phyloP scores from a whole-genome alignment of 2,113 vertebrate genomes.

The Zingel zingel region DNA sequence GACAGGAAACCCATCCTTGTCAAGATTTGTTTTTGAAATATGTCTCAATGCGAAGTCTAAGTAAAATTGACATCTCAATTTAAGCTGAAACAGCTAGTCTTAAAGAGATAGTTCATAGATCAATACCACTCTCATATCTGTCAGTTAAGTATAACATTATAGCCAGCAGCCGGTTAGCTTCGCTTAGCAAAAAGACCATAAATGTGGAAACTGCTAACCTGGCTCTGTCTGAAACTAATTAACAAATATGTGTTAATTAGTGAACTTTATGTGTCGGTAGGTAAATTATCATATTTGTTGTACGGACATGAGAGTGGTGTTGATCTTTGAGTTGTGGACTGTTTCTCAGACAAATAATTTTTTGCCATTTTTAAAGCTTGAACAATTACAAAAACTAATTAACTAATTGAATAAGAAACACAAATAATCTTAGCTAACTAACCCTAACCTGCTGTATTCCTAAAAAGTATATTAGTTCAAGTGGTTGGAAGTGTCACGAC shows the following conservation, averaged over 20 bases:
- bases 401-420: not conserved
- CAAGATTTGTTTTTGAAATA: not conserved
- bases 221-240: not conserved
- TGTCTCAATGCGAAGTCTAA: not conserved
- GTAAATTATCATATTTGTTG: not conserved
- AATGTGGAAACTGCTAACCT: not conserved
- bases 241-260: not conserved
- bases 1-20: not conserved
- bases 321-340: not conserved
- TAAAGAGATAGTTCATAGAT: not conserved
- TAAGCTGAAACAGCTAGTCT: not conserved
- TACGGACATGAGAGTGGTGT: not conserved
- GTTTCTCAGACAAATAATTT: not conserved
- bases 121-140: not conserved
- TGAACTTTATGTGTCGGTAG: not conserved
- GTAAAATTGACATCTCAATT: not conserved
- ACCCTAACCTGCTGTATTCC: not conserved
- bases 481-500: constrained; percentile 44
- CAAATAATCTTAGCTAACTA: not conserved
- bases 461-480: constrained; percentile 9
- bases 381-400: not conserved
- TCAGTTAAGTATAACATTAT: not conserved
- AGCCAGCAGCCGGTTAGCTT: not conserved
- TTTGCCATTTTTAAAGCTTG: not conserved
- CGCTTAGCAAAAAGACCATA: not conserved